Evolutionary conservation across 2,888 invertebrate genomes (phyloP), one percentile per base, ranked within the genome.

Genomic region (Protonemura montana): DNA sequence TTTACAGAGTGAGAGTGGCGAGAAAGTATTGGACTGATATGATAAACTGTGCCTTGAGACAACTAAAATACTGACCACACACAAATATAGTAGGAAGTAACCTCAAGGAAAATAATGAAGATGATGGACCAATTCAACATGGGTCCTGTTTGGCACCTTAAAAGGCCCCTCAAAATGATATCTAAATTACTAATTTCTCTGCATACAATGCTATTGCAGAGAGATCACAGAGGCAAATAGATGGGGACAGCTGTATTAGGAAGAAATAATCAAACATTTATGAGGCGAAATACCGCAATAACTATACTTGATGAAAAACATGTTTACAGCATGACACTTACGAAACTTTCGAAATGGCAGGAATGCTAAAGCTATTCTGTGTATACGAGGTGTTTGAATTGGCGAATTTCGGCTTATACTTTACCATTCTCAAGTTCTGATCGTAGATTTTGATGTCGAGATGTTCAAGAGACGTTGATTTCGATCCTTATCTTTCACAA

Each of bases 271-370:
- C 59, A 59, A 28, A 27, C n/a, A 29, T 28, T 81, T 81, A 28
- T 27, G 5, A 81, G 81, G 81, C 30, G n/a, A n/a, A 35, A 41
- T 41, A 41, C 82, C 35, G 26, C 7, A 41, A 82, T 35, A 41
- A 26, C n/a, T n/a, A 41, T 26, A n/a, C 3, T 25, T 16, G 26
- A 41, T 35, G 21, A 30, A 84, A 84, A 84, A 84, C 84, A 84
- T 84, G 84, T 84, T 84, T 84, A 27, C 84, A 27, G 84, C 84
- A 84, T 84, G 84, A 59, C 84, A 76, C 59, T 76, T 84, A 30
- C 16, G n/a, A 28, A 76, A 84, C 27, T 27, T 21, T 83, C 6
- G 42, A 42, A 42, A 83, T 84, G 84, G 76, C 76, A 84, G 59
- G 84, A 84, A 84, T 84, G 84, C 84, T 29, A 76, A 84, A 84